Conservation (phyloP, 2,888 invertebrate species). For the Microdon myrmicae region DNA sequence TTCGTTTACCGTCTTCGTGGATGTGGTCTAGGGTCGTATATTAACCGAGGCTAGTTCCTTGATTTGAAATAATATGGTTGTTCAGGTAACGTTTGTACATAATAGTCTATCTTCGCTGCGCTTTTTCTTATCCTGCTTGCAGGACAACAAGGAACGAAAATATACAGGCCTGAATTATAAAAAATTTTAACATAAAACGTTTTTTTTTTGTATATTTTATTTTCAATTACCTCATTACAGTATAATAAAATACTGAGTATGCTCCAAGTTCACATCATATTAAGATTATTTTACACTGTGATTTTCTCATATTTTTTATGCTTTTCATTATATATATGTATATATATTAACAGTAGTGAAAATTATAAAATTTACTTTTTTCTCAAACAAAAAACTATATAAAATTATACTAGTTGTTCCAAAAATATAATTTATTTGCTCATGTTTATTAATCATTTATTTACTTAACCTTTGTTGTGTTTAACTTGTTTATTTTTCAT, state of each 20-base stretch:
- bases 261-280: conserved; percentile 67
- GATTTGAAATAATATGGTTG: too few relatives aligned
- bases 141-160: too few relatives aligned
- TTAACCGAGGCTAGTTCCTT: too few relatives aligned
- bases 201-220: conserved; percentile 56
- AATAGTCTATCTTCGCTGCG: too few relatives aligned
- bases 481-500: conserved; percentile 21
- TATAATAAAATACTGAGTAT: conserved; percentile 66
- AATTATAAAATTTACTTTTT: conserved; percentile 32
- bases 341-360: conserved; percentile 49
- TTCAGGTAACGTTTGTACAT: too few relatives aligned
- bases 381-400: conserved; percentile 33
- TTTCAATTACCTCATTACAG: conserved; percentile 64
- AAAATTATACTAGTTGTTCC: conserved; percentile 43
- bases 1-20: too few relatives aligned
- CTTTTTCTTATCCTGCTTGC: too few relatives aligned
- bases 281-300: conserved; percentile 48
- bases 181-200: too few relatives aligned
- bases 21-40: too few relatives aligned
- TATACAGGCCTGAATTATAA: too few relatives aligned
- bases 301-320: conserved; percentile 28
- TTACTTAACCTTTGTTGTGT: conserved; percentile 11
- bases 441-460: conserved; percentile 7
- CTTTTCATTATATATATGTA: conserved; percentile 22
- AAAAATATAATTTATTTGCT: conserved; percentile 40